Base-by-base conservation (phyloP, 2,888 invertebrate species). In the Ennomos erosarius region DNA sequence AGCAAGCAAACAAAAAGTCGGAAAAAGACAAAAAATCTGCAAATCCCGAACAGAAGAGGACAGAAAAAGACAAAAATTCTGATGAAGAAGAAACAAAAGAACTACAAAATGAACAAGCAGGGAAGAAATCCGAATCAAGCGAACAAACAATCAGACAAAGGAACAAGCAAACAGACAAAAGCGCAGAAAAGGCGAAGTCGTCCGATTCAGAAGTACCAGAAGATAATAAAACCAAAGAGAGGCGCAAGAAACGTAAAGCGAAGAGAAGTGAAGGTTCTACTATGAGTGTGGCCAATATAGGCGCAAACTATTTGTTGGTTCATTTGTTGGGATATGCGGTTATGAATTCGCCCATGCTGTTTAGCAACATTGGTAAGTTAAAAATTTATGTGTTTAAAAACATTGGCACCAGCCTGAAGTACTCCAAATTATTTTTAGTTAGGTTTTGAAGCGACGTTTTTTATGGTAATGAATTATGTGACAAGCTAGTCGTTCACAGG, bases 271-370 rank as follows among this genome's bases (percentile, higher is more conserved):
- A 58, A 67, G 67, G 80, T 60, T 74, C 78, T 8, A 78, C 69
- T 48, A 77, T 88, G 73, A 89, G 88, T 60, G 68, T 93, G 1
- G 88, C 93, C 9, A 89, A 87, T 50, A 92, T 94, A 16, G 90
- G 94, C 8, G 81, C 90, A 0, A 93, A 93, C 67, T 88, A 94
- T 76, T 70, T 94, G 48, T 68, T 93, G 46, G 90, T 93, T 0
- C 92, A 94, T 67, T 65, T 91, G 0, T 73, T 94, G 71, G 95
- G 96, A 0, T 93, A 90, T 57, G 79, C 72, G 11, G 82, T 87
- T 12, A 89, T 90, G 91, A 87, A 87, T 71, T 85, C 84, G 0
- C 91, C 93, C 0, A 60, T 78, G 12, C 13, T 88, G n/a, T 81
- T 93, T 1, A 87, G 80, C 70, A 72, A 82, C 38, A 79, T 92